A percentile compares a stretch with the other conserved stretches of the same genome.
phyloP scores from a whole-genome alignment of 64 coral and sea anemone species.

The Actinia equina region DNA sequence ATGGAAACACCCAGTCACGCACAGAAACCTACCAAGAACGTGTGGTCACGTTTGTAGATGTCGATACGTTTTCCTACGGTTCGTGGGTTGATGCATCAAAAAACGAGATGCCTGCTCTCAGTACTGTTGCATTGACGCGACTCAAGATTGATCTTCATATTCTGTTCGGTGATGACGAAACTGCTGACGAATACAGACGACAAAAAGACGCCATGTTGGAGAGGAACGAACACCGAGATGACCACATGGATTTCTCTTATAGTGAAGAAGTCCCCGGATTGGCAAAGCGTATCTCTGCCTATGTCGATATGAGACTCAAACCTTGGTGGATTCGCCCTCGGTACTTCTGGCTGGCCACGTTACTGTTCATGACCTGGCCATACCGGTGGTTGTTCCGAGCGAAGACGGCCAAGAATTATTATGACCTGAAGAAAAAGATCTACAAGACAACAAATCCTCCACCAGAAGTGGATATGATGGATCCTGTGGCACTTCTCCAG shows the following conservation, averaged over 20 bases:
- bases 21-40: slow-evolving; percentile 79
- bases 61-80: slow-evolving; percentile 53
- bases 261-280: slow-evolving; percentile 44
- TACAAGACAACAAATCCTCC: slow-evolving; percentile 66
- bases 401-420: slow-evolving; percentile 67
- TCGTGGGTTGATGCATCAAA: slow-evolving; percentile 81
- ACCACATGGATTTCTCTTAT: slow-evolving; percentile 47
- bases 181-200: slow-evolving; percentile 40
- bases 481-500: slow-evolving; percentile 55
- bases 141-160: slow-evolving; percentile 54
- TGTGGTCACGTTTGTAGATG: slow-evolving; percentile 51
- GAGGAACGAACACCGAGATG: slow-evolving; percentile 60
- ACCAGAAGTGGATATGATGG: slow-evolving; percentile 51
- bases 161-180: slow-evolving; percentile 77
- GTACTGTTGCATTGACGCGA: slow-evolving; percentile 44
- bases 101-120: slow-evolving; percentile 68
- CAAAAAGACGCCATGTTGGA: slow-evolving; percentile 57
- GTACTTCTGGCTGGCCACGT: slow-evolving; percentile 76
- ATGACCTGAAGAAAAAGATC: slow-evolving; percentile 63
- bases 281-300: slow-evolving; percentile 72
- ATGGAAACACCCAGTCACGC: slow-evolving; percentile 55
- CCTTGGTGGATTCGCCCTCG: slow-evolving; percentile 66
- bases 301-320: slow-evolving; percentile 36
- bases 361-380: slow-evolving; percentile 73
- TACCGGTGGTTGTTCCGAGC: slow-evolving; percentile 86